A percentile compares a stretch with the other conserved stretches of the same genome.
These are phyloP conservation scores for Monopis laevigella DNA, from an alignment of 2,888 invertebrate genomes.

Conservation along the genomic window DNA sequence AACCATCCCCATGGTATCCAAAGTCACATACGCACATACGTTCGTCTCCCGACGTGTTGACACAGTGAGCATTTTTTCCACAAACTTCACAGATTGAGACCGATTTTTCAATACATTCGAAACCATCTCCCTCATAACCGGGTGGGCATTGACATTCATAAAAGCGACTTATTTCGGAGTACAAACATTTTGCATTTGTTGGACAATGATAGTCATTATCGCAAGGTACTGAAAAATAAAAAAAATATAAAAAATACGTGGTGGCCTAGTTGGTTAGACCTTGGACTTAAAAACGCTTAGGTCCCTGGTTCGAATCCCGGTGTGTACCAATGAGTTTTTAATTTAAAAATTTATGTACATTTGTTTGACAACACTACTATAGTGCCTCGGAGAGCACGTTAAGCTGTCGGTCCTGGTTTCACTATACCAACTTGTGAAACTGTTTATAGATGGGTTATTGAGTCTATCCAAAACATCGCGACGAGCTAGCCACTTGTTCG, in stretches of 20 bases:
- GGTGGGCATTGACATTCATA: conserved; percentile 80
- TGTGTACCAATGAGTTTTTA: too few species aligned
- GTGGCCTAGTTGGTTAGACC: too few species aligned
- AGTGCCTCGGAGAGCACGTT: too few species aligned
- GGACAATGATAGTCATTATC: conserved; percentile 82
- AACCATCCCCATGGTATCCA: conserved; percentile 87
- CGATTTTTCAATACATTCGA: conserved; percentile 69
- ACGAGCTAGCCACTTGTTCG: too few species aligned
- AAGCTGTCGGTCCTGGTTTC: too few species aligned
- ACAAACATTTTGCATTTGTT: conserved; percentile 80
- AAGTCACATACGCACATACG: conserved; percentile 81
- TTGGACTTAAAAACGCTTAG: too few species aligned
- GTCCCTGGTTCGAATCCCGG: too few species aligned
- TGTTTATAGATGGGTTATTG: too few species aligned
- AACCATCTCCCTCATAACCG: conserved; percentile 89
- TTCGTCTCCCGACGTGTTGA: conserved; percentile 71
- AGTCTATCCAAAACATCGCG: too few species aligned
- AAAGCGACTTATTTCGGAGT: conserved; percentile 57
- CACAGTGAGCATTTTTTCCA: conserved; percentile 78
- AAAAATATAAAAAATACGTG: conserved; percentile 1
- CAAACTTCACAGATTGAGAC: conserved; percentile 67
- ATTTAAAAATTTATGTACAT: too few species aligned
- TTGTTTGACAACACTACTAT: too few species aligned
- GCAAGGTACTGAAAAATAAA: conserved; percentile 72
- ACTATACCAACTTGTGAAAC: too few species aligned